Base-by-base conservation (phyloP, 2,888 invertebrate genomes). In the Masnerella sp. region DNA sequence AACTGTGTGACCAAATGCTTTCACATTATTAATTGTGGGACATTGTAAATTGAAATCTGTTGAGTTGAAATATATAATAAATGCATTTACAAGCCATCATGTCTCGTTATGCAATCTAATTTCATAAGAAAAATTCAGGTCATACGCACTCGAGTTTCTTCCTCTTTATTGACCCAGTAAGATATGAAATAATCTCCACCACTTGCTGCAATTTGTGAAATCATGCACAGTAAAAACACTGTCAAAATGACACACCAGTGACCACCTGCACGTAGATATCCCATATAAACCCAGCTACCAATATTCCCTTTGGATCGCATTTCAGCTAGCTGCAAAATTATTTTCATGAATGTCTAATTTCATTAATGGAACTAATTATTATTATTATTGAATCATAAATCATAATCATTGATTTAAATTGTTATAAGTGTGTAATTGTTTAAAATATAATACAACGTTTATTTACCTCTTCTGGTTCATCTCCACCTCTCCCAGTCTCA, bases 111-210 rank as follows among this genome's bases (percentile, higher is more conserved):
- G n/a, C n/a, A n/a, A n/a, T n/a, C n/a, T n/a, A n/a, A n/a, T n/a
- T n/a, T n/a, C n/a, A 51, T 51, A 20, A 51, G 18, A 34, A 11
- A 18, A 51, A 11, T 32, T 12, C 25, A 34, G 11, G 9, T 8
- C 34, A 32, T 42, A 61, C 45, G 9, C 36, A 52, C 64, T 2
- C 3, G 5, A 20, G 14, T 11, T 28, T 47, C n/a, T 22, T 61
- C 82, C 64, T 87, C 86, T 76, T 83, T 76, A n/a, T 83, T 82
- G 18, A 86, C 87, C 95, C 95, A 95, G 82, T 90, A 92, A 4
- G 93, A 91, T 5, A 95, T 90, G 89, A 94, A 96, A 88, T 92
- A 95, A 85, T 96, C 96, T 0, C 93, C 91, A 4, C 91, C 90
- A 7, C 94, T 95, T 0, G 93, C 94, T 32, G 93, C 87, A 4